A percentile compares a stretch with the other conserved stretches of the same genome.
Evolutionary conservation across 1,140 invertebrate genomes (phyloP).

Genomic region (Drosophila nasuta): DNA sequence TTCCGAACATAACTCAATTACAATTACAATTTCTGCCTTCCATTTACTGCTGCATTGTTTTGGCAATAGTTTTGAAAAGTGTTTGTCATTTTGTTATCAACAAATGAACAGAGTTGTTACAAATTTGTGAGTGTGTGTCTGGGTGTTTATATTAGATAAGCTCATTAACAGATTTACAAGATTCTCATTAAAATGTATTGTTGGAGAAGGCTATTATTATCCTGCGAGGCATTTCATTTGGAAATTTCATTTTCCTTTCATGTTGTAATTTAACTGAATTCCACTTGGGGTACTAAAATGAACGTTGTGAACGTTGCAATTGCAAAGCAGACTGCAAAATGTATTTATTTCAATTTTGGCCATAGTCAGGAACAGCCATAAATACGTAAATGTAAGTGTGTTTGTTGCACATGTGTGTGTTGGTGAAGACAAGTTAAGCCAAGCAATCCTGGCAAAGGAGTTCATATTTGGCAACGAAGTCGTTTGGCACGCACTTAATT

Average conservation of each 20-base stretch:
- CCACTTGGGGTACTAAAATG: conserved; percentile 22
- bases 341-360: conserved; percentile 36
- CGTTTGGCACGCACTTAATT: conserved; percentile 72
- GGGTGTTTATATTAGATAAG: conserved; percentile 7
- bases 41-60: conserved; percentile 6
- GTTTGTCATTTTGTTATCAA: conserved; percentile 13
- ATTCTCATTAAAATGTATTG: conserved; percentile 28
- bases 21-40: not conserved
- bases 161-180: conserved; percentile 26
- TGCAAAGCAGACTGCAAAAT: conserved; percentile 24
- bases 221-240: conserved; percentile 31
- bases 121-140: not conserved
- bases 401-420: conserved; percentile 5
- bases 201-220: conserved; percentile 4
- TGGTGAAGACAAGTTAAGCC: conserved; percentile 17
- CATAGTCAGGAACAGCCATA: conserved; percentile 19
- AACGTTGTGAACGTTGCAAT: conserved; percentile 20
- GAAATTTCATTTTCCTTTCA: conserved; percentile 20
- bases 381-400: conserved; percentile 6
- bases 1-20: conserved; percentile 6
- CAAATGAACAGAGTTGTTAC: not conserved
- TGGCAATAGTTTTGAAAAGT: conserved; percentile 35
- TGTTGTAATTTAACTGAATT: conserved; percentile 36
- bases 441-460: conserved; percentile 42
- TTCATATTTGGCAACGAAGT: conserved; percentile 50